Evolutionary conservation across 2,113 vertebrate species (phyloP).

Genomic region (Promerops cafer): DNA sequence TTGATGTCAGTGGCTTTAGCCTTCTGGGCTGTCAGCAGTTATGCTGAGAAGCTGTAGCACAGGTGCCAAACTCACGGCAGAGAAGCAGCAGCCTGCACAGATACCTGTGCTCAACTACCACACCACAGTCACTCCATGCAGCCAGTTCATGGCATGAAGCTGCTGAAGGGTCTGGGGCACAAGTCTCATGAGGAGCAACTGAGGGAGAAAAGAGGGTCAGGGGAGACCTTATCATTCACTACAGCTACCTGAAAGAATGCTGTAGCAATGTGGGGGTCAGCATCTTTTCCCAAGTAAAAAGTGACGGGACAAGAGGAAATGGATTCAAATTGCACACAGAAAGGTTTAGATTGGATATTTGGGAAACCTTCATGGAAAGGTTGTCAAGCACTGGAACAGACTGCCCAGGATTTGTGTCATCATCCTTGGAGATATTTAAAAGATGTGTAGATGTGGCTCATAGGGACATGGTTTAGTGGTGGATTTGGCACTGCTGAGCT

Average conservation of each 20-base stretch:
- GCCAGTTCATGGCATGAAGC: background rate
- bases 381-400: background rate
- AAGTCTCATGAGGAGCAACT: background rate
- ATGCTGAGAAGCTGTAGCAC: fast-evolving
- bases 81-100: background rate
- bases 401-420: background rate
- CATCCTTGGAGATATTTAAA: background rate
- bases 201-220: background rate
- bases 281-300: background rate
- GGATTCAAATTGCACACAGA: background rate
- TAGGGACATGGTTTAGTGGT: background rate
- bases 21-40: background rate
- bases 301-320: background rate
- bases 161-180: background rate
- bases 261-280: fast-evolving
- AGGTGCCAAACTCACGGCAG: background rate
- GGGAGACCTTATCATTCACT: background rate
- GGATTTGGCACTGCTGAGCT: background rate
- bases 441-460: background rate
- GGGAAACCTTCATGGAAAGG: background rate
- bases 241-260: background rate
- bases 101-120: background rate
- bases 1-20: background rate
- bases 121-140: background rate
- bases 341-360: background rate